Conservation (phyloP, 2,113 vertebrate species). For the Actinemys pallida region DNA sequence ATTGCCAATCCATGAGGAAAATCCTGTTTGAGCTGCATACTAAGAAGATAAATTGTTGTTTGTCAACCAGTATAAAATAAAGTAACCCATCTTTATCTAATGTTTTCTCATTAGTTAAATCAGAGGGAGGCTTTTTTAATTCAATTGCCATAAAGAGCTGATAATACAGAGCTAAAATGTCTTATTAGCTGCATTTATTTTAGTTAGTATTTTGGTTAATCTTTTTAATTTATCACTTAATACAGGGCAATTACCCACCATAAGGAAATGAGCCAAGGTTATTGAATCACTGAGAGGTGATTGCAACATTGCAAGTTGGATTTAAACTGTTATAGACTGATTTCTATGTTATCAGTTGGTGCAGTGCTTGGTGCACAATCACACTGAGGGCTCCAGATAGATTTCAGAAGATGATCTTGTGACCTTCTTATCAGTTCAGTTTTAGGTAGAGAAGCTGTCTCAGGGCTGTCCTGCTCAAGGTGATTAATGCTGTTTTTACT, state of each 20-base stretch:
- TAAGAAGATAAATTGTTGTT: slow-evolving; percentile 68
- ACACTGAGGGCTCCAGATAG: not conserved
- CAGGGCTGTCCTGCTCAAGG: slow-evolving; percentile 5
- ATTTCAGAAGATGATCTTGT: slow-evolving; percentile 50
- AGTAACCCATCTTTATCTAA: slow-evolving; percentile 50
- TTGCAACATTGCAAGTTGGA: slow-evolving; percentile 43
- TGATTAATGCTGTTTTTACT: slow-evolving; percentile 68
- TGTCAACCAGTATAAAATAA: slow-evolving; percentile 56
- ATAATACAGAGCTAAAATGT: slow-evolving; percentile 64
- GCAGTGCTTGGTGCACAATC: not conserved
- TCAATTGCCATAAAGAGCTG: slow-evolving; percentile 70
- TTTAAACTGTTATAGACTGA: not conserved
- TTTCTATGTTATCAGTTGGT: slow-evolving; percentile 9
- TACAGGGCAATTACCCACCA: slow-evolving; percentile 63
- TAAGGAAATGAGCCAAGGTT: slow-evolving; percentile 63
- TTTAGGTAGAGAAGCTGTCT: slow-evolving; percentile 38
- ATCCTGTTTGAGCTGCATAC: slow-evolving; percentile 37
- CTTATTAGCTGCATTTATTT: slow-evolving; percentile 69
- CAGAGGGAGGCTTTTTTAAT: slow-evolving; percentile 69
- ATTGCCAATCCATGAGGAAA: slow-evolving; percentile 44
- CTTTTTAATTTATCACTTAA: slow-evolving; percentile 79
- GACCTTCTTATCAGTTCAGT: slow-evolving; percentile 28
- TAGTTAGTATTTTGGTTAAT: slow-evolving; percentile 75
- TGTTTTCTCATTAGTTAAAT: slow-evolving; percentile 63
- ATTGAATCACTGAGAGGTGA: slow-evolving; percentile 52